Evolutionary conservation across 2,113 vertebrate species (phyloP).

Genomic region (Ophthalmotilapia sp.): DNA sequence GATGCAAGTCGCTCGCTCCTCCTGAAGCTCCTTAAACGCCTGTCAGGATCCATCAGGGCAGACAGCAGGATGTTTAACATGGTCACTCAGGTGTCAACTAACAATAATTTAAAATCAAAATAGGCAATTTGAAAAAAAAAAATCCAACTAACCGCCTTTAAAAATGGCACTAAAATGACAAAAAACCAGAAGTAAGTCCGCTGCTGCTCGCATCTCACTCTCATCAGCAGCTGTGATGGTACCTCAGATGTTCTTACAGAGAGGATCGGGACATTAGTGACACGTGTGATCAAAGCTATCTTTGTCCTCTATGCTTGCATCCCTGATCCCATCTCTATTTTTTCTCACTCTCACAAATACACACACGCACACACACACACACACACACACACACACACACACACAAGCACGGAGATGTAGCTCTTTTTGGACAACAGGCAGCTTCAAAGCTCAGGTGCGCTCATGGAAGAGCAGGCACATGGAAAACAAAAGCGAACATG

Average conservation of each 20-base stretch:
- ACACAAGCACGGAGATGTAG: neutral
- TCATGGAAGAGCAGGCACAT: conserved; percentile 70
- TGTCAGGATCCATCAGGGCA: conserved; percentile 66
- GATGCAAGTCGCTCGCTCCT: conserved; percentile 67
- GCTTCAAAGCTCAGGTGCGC: conserved; percentile 73
- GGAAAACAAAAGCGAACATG: conserved; percentile 62
- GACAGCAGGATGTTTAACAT: conserved; percentile 76
- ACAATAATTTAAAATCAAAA: conserved; percentile 1
- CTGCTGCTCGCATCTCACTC: neutral
- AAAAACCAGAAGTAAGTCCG: neutral
- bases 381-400: neutral
- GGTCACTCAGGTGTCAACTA: neutral
- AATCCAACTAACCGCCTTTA: neutral
- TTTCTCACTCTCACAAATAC: neutral
- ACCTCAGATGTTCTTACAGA: conserved; percentile 50
- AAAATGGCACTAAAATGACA: neutral
- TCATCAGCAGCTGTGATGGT: conserved; percentile 39
- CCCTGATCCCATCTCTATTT: conserved; percentile 6
- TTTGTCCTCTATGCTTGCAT: conserved; percentile 46
- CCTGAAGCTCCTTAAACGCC: conserved; percentile 62
- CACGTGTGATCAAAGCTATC: conserved; percentile 64
- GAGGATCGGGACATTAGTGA: conserved; percentile 57
- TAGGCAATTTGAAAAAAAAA: neutral
- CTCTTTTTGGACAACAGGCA: conserved; percentile 23
- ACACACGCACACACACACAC: neutral